phyloP scores from a whole-genome alignment of 2,888 invertebrate genomes.

The Lepidocyrtinus sp. region DNA sequence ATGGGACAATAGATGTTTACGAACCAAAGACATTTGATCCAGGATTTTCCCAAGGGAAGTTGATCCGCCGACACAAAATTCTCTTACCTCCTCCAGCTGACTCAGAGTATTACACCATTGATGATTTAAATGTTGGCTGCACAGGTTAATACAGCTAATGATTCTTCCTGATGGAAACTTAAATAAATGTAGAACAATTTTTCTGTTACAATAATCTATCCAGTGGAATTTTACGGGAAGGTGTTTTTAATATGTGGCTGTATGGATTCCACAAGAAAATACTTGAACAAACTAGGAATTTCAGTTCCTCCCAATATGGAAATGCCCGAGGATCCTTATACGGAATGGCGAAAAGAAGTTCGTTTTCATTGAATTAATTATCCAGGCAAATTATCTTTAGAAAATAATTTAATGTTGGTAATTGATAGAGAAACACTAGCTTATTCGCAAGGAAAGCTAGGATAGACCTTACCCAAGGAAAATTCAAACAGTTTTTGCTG shows the following conservation, averaged over 20 bases:
- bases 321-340: conserved; percentile 74
- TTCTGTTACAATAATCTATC: too few species aligned
- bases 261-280: conserved; percentile 88
- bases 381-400: not conserved
- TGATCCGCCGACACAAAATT: conserved; percentile 56
- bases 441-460: conserved; percentile 74
- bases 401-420: not conserved
- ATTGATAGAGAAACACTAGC: conserved; percentile 37
- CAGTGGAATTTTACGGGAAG: conserved; percentile 85
- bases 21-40: conserved; percentile 88
- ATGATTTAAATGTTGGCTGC: conserved; percentile 90
- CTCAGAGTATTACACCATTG: conserved; percentile 84
- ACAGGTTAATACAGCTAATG: too few species aligned
- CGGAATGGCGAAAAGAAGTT: conserved; percentile 70
- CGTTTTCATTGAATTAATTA: conserved; percentile 24
- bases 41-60: conserved; percentile 77
- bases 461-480: conserved; percentile 77
- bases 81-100: conserved; percentile 78
- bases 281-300: conserved; percentile 87
- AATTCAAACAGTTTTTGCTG: conserved; percentile 48
- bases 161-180: too few species aligned
- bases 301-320: conserved; percentile 82
- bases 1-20: conserved; percentile 89
- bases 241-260: conserved; percentile 87
- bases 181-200: too few species aligned